These are phyloP conservation scores for Leptestheria dahalacensis DNA, from an alignment of 1,140 invertebrate species.

Conservation along the genomic window DNA sequence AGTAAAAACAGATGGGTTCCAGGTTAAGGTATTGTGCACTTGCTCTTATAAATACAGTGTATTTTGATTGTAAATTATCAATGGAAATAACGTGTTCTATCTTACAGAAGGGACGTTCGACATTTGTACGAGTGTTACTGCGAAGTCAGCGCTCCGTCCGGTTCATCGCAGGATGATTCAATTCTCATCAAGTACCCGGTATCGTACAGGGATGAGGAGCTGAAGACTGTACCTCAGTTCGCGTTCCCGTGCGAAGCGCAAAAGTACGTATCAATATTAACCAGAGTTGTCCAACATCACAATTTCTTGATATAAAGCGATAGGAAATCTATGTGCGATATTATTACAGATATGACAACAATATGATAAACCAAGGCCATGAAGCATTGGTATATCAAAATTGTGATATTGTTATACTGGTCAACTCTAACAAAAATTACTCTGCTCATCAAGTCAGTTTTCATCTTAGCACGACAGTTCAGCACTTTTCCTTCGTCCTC, in stretches of 20 bases:
- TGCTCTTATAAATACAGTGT: no score
- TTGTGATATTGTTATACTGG: background rate
- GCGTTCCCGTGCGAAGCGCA: conserved; percentile 66
- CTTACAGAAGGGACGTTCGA: conserved; percentile 60
- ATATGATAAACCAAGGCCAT: background rate
- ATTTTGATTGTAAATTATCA: no score
- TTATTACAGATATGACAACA: background rate
- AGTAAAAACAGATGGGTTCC: no score
- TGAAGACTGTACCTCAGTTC: conserved; percentile 67
- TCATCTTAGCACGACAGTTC: conserved; percentile 42
- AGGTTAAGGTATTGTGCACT: no score
- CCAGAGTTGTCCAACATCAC: background rate
- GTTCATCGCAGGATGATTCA: conserved; percentile 41
- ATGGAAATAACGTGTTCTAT: no score
- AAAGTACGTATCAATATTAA: conserved; percentile 37
- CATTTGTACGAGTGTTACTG: conserved; percentile 70
- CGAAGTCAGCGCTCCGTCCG: conserved; percentile 51
- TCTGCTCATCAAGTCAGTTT: conserved; percentile 18
- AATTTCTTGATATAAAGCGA: background rate
- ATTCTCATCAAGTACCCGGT: conserved; percentile 62
- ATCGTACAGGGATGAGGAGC: conserved; percentile 51
- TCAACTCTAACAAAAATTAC: no score
- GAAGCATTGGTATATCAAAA: conserved; percentile 20
- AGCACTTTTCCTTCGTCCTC: conserved; percentile 83
- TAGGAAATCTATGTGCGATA: background rate